Percentiles rank a stretch among this genome's conserved stretches.
phyloP scores from a whole-genome alignment of 2,797 vertebrate species.

The Agapornis canus region DNA sequence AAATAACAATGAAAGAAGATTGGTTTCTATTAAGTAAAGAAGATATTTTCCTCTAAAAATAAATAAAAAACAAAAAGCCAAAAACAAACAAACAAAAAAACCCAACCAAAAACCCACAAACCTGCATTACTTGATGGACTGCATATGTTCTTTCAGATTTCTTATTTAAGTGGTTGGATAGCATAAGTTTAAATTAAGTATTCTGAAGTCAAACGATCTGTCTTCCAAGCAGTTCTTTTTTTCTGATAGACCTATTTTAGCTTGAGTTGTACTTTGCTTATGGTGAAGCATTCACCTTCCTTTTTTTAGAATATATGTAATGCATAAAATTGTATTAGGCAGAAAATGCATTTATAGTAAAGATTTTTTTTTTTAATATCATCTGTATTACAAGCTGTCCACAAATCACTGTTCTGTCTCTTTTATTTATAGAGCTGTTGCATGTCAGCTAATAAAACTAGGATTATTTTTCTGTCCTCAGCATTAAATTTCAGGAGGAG shows the following conservation, averaged over 20 bases:
- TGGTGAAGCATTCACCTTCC: neutral
- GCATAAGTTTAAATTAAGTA: neutral
- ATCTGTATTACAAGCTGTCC: neutral
- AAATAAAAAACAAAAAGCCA: neutral
- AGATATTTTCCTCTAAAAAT: neutral
- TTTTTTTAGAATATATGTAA: neutral
- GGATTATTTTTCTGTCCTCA: neutral
- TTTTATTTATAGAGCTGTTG: neutral
- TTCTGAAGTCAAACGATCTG: constrained; percentile 14
- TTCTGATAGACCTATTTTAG: neutral
- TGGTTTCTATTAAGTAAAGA: neutral
- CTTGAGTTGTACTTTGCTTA: neutral
- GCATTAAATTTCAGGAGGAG: neutral
- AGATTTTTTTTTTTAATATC: neutral
- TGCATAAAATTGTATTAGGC: neutral
- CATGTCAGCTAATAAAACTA: neutral
- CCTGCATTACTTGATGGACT: neutral
- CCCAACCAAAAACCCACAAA: no score
- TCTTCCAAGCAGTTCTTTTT: neutral
- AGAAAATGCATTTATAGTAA: neutral
- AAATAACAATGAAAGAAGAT: neutral
- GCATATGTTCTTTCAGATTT: neutral
- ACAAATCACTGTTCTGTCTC: neutral
- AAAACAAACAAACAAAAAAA: no score
- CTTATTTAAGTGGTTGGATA: neutral